A percentile compares a stretch with the other conserved stretches of the same genome.
phyloP scores from a whole-genome alignment of 2,888 invertebrate species.

The Belgica antarctica region DNA sequence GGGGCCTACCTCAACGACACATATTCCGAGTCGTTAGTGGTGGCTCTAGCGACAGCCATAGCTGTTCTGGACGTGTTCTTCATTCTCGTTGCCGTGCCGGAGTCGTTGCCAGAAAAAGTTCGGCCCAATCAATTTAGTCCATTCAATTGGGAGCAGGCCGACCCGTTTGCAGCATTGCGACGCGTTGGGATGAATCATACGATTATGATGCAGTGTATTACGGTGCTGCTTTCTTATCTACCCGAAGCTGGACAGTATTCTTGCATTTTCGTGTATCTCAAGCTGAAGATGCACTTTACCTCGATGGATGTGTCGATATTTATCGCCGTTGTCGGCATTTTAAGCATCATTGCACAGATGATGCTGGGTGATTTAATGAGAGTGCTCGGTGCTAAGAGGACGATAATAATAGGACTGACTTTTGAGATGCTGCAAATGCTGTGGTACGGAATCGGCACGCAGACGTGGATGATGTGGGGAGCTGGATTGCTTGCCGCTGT shows the following conservation, averaged over 20 bases:
- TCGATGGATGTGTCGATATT: slow-evolving; percentile 94
- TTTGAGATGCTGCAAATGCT: slow-evolving; percentile 96
- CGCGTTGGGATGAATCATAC: slow-evolving; percentile 94
- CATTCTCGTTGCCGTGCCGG: slow-evolving; percentile 96
- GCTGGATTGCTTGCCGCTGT: slow-evolving; percentile 95
- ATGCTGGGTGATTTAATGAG: slow-evolving; percentile 77
- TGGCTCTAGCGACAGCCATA: slow-evolving; percentile 92
- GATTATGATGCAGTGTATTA: slow-evolving; percentile 93
- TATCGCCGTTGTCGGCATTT: slow-evolving; percentile 93
- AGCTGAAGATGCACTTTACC: slow-evolving; percentile 94
- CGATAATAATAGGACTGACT: slow-evolving; percentile 93
- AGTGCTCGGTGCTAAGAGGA: slow-evolving; percentile 89
- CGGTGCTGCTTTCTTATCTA: slow-evolving; percentile 95
- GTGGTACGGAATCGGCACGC: slow-evolving; percentile 11
- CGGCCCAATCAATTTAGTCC: slow-evolving; percentile 72
- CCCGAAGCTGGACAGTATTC: slow-evolving; percentile 99
- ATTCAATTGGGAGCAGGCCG: slow-evolving; percentile 96
- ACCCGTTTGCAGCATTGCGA: slow-evolving; percentile 90
- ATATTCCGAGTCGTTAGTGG: slow-evolving; percentile 82
- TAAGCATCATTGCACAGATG: slow-evolving; percentile 94
- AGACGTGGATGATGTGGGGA: slow-evolving; percentile 64
- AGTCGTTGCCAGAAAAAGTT: slow-evolving; percentile 94
- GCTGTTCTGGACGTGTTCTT: slow-evolving; percentile 97
- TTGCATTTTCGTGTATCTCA: slow-evolving; percentile 98
- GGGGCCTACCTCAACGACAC: slow-evolving; percentile 85